Conservation (phyloP, 2,113 vertebrate genomes). For the Synchiropus splendidus region DNA sequence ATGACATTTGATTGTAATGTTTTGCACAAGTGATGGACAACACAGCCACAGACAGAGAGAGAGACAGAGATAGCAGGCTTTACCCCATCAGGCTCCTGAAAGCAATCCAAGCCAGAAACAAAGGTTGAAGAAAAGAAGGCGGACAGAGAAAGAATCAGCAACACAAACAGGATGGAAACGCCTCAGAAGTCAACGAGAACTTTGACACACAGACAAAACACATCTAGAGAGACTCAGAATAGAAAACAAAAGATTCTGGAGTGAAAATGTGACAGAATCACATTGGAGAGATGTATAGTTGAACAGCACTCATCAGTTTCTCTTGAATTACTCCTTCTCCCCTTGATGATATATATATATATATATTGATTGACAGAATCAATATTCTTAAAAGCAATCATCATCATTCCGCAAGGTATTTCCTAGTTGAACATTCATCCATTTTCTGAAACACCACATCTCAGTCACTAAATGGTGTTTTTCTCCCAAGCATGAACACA, state of each 20-base stretch:
- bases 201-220: constrained; percentile 10
- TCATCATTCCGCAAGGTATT: no score
- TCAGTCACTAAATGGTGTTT: no score
- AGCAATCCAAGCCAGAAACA: constrained; percentile 74
- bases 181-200: neutral
- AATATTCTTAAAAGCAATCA: no score
- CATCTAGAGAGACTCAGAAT: constrained; percentile 12
- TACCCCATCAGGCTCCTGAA: constrained; percentile 98
- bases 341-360: no score
- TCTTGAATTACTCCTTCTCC: no score
- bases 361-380: no score
- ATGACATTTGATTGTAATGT: constrained; percentile 36
- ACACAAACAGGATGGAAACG: constrained; percentile 37
- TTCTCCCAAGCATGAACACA: no score
- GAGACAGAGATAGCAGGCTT: constrained; percentile 62
- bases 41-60: constrained; percentile 14
- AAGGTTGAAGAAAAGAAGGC: constrained; percentile 17
- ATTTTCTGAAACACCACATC: no score
- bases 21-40: constrained; percentile 6
- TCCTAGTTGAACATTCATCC: no score
- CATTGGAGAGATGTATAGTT: no score
- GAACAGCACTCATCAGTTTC: no score
- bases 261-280: constrained; percentile 4
- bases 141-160: constrained; percentile 31
- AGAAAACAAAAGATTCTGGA: constrained; percentile 10